Base-by-base conservation (phyloP, 2,888 invertebrate genomes). In the Drosophila trichaetosa region DNA sequence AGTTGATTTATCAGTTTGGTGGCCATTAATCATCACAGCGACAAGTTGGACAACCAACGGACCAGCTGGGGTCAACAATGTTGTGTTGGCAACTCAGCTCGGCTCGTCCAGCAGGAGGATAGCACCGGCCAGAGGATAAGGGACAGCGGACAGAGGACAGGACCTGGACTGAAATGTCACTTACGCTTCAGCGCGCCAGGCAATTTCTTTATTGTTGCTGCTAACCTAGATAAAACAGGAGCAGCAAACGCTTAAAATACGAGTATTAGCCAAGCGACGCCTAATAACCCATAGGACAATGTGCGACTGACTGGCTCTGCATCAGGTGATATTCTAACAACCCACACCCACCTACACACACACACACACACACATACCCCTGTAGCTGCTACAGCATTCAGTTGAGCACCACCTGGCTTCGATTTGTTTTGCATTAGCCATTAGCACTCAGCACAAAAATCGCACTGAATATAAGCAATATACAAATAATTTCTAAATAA, bases 1-100 rank as follows among this genome's bases (percentile, higher is more conserved):
- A 90, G 88, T 90, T 90, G 90, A 90, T 90, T 90, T 90, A 90
- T 90, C 90, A 85, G 88, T 85, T 90, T 87, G 83, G 87, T 83
- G 87, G 87, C 89, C 90, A 90, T 90, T 90, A 90, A 90, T 90
- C 90, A 90, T 85, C 82, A 74, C 84, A 83, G 90, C 89, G 90
- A 90, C 90, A 90, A 90, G 90, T 90, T 90, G 89, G 90, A 87
- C 89, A 84, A 83, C 87, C 82, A 84, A 79, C 87, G 87, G 87
- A 83, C 86, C 90, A 90, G 87, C 81, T 90, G 89, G 87, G 90
- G 88, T 83, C 84, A 89, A 80, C 82, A 76, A 68, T 80, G 83
- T 82, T 80, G 73, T 73, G 67, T 73, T 46, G 46, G 46, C 13
- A 46, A 46, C 46, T 46, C 46, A 8, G 46, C 46, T 46, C 46